Evolutionary conservation across 2,888 invertebrate genomes (phyloP), one percentile per base, ranked within the genome.

Genomic region (Himalopsyche tibetana): DNA sequence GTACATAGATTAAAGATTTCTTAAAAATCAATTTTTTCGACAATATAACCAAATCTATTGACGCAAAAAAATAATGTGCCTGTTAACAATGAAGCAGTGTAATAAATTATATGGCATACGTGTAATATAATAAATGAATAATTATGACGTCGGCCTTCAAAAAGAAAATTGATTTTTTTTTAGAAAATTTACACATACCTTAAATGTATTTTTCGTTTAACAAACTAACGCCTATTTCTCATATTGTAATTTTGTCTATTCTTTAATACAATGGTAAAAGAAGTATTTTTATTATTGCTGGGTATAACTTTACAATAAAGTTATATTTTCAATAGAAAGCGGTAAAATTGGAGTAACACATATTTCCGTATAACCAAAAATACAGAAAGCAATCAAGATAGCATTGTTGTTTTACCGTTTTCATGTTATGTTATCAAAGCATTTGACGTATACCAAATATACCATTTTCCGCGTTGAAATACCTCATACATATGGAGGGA

Each of bases 401-500:
- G 63, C 63, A 63, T 63, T 63, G 63, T 63, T 63, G 63, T 63
- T 63, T 63, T 63, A 63, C 63, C 63, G 63, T 8, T 63, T 63
- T 63, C 63, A 19, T 63, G 63, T 19, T 63, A 63, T 63, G 63
- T 28, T 63, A 63, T 63, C 63, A 63, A 63, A 63, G 63, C 63
- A 19, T 51, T 63, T 63, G 63, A 63, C 63, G 63, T 19, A 63
- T 63, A 63, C 19, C 63, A 63, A 63, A 63, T 63, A 63, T 63
- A 19, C 63, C 63, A 63, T 19, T 63, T 63, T 28, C 19, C 19
- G 28, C 63, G 28, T 63, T 63, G 63, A 63, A 63, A 63, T 63
- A 63, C 63, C 63, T 63, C 19, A 63, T 63, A 63, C 28, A 63
- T 63, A 28, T 63, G 51, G 51, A 51, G 51, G 12, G 15, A 51